Evolutionary conservation across 2,888 invertebrate genomes (phyloP), one percentile per base, ranked within the genome.

Genomic region (Drosophila austrosaltans): DNA sequence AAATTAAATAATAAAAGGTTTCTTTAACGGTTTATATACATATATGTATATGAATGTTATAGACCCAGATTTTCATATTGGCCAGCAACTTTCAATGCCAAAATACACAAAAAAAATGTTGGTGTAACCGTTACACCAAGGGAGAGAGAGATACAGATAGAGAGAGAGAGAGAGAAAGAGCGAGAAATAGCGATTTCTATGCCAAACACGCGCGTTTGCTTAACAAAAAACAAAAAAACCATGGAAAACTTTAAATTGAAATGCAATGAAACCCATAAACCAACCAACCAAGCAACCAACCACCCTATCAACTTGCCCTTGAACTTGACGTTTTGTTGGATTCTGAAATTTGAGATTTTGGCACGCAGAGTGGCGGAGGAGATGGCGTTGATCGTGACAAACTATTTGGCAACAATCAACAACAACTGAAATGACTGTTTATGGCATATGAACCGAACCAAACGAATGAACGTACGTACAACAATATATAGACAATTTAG

Each of bases 351-450:
- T 79, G 73, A 72, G 65, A 72, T 42, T 72, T 73, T 72, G 73
- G 71, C 73, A 72, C 71, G 71, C 66, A 72, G 72, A 72, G 48
- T 25, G 22, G 48, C 25, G 48, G 48, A 48, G 48, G 48, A 48
- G 48, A 48, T 48, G 48, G 22, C 48, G 48, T 25, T 25, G 48
- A 79, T 85, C 85, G 81, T 82, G 83, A 85, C 85, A 72, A 87
- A 79, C 72, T 72, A 82, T 82, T 84, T 72, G 79, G 39, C 70
- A 74, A 67, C 58, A 56, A 68, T 30, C 54, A 56, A 25, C 48
- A 3, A n/a, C 32, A 36, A 36, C 3, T 48, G n/a, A 54, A 20
- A 32, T 64, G 65, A 64, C 64, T 63, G 62, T 63, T 66, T 70
- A 54, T 61, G 66, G 57, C 68, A 69, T 39, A 58, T 69, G 78